Percentiles rank a stretch among this genome's conserved stretches.
Conservation (phyloP, 1,140 invertebrate species). For the Aphis gossypii region DNA sequence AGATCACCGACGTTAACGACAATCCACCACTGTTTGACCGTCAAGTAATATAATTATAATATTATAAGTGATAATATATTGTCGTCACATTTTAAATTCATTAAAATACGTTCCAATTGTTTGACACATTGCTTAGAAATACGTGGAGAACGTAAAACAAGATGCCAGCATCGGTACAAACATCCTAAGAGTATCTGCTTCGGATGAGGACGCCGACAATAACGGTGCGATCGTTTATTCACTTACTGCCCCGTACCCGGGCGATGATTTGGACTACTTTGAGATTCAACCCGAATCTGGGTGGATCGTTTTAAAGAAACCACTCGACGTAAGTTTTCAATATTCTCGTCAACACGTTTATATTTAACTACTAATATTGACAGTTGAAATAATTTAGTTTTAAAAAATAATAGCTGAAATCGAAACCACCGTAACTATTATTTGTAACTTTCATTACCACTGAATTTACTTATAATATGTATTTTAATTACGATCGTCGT, state of each 20-base stretch:
- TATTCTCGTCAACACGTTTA: not conserved
- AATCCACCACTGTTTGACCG: conserved; percentile 93
- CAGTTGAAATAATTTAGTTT: not conserved
- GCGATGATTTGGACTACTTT: conserved; percentile 89
- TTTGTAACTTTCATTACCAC: no score
- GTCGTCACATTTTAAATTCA: not conserved
- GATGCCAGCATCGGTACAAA: conserved; percentile 94
- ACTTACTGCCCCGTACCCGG: conserved; percentile 83
- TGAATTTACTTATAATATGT: no score
- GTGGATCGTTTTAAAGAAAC: conserved; percentile 93
- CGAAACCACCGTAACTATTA: not conserved
- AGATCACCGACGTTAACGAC: conserved; percentile 94
- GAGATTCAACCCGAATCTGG: conserved; percentile 94
- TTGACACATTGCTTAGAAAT: conserved; percentile 75
- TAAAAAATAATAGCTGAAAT: not conserved
- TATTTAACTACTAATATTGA: no score
- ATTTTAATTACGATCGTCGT: no score
- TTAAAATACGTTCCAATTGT: not conserved
- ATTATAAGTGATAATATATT: not conserved
- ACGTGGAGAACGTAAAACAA: conserved; percentile 95
- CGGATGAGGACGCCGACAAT: conserved; percentile 94
- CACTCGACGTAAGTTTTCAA: conserved; percentile 86
- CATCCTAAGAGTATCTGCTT: conserved; percentile 90
- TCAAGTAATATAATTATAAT: conserved; percentile 72
- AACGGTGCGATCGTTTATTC: conserved; percentile 95